phyloP scores from a whole-genome alignment of 2,888 invertebrate genomes.

The Leptinotarsa haldemani region DNA sequence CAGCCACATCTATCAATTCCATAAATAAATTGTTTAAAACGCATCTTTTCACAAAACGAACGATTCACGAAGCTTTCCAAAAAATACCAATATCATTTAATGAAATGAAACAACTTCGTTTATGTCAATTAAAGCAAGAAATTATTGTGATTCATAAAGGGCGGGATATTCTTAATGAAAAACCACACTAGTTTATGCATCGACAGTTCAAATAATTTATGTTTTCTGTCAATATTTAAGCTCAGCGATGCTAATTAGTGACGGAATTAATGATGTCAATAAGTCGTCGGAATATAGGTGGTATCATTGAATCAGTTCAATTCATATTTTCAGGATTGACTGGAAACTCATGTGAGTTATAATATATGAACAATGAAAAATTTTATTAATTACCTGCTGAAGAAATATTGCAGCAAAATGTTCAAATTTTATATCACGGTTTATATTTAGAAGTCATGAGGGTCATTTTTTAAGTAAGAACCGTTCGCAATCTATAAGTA shows the following conservation, averaged over 20 bases:
- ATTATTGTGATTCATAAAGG: constrained; percentile 3
- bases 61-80: too few species aligned
- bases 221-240: background rate
- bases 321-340: background rate
- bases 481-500: too few species aligned
- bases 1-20: too few species aligned
- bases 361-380: background rate
- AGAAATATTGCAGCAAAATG: too few species aligned
- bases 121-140: background rate
- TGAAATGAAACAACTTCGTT: background rate
- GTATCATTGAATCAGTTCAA: background rate
- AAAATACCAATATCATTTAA: too few species aligned
- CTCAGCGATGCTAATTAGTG: background rate
- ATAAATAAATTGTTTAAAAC: too few species aligned
- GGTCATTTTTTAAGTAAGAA: too few species aligned
- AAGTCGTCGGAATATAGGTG: background rate
- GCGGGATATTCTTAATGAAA: background rate
- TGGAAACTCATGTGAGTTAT: background rate
- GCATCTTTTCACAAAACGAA: too few species aligned
- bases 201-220: background rate
- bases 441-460: too few species aligned
- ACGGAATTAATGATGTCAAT: background rate
- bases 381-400: too few species aligned
- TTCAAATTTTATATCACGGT: too few species aligned
- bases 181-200: background rate